Base-by-base conservation (phyloP, 2,888 invertebrate genomes). In the Volucella zonaria region DNA sequence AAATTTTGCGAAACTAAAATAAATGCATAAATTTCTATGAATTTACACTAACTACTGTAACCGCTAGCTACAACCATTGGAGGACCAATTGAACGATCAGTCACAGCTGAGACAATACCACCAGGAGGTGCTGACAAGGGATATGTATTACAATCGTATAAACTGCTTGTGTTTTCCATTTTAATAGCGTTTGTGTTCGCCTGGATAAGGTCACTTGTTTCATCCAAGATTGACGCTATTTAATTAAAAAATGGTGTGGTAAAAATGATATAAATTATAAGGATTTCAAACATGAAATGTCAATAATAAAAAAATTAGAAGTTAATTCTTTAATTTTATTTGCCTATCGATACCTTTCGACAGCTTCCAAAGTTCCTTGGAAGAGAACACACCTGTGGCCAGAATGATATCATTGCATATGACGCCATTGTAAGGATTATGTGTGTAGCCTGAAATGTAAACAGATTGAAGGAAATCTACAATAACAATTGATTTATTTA, bases 301-400 rank as follows among this genome's bases (percentile, higher is more conserved):
- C 59, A 59, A 51, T 59, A 59, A 56, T 40, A 6, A 59, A 43
- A 64, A 42, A 74, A 45, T 51, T 68, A 52, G 70, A 52, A 75
- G 64, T 67, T 67, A 76, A 71, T 78, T 83, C 49, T 74, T 56
- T 82, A 75, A 75, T 68, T 68, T 78, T 77, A 82, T 81, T 83
- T 86, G 82, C 82, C 78, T 82, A 82, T 66, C 78, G 88, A 86
- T 89, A 97, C 97, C 96, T 97, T 97, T 98, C 90, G 99, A 99
- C 92, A 99, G 95, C 94, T 97, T 97, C 96, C 98, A 98, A 93
- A 99, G 95, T 95, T 99, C 99, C 94, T 97, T 97, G 91, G 99
- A 99, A 90, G 98, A 98, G 95, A 99, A 99, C 93, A 99, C 99
- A 92, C 99, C 99, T 91, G 99, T 99, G 92, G 99, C 99, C 95